Evolutionary conservation across 2,113 vertebrate species (phyloP).

Genomic region (Strigops habroptila): DNA sequence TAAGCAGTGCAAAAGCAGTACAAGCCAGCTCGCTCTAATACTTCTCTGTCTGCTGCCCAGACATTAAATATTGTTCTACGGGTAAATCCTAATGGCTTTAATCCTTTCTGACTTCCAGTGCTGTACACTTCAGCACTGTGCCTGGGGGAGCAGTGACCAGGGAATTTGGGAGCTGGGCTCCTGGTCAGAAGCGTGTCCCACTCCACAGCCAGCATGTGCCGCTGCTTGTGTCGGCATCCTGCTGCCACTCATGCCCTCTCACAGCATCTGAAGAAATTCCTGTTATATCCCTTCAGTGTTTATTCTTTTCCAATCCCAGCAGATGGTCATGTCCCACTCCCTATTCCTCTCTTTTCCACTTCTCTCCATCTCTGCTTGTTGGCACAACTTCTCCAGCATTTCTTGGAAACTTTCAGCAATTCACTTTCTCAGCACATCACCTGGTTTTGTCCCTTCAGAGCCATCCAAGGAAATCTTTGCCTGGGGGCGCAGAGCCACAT

Average conservation of each 20-base stretch:
- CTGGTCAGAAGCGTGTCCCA: neutral
- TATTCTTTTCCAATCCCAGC: neutral
- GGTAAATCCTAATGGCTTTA: neutral
- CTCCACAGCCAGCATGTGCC: neutral
- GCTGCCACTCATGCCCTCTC: neutral
- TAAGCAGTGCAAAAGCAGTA: neutral
- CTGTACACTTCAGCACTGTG: neutral
- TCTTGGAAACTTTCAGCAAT: conserved; percentile 6
- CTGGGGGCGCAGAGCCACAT: neutral
- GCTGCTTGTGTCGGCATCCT: neutral
- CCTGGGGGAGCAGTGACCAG: neutral
- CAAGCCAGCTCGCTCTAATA: neutral
- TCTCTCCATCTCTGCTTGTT: neutral
- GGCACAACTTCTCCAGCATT: neutral
- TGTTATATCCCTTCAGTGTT: neutral
- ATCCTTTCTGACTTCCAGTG: neutral
- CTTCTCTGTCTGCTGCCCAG: neutral
- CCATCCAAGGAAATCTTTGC: conserved; percentile 17
- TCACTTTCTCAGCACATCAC: conserved; percentile 2
- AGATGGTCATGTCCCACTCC: neutral
- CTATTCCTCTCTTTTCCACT: neutral
- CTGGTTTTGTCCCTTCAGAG: conserved; percentile 19
- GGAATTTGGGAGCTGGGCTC: neutral
- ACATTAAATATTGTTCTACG: neutral
- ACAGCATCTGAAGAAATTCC: neutral